phyloP scores from a whole-genome alignment of 2,113 vertebrate genomes.

The Leptosomus discolor region DNA sequence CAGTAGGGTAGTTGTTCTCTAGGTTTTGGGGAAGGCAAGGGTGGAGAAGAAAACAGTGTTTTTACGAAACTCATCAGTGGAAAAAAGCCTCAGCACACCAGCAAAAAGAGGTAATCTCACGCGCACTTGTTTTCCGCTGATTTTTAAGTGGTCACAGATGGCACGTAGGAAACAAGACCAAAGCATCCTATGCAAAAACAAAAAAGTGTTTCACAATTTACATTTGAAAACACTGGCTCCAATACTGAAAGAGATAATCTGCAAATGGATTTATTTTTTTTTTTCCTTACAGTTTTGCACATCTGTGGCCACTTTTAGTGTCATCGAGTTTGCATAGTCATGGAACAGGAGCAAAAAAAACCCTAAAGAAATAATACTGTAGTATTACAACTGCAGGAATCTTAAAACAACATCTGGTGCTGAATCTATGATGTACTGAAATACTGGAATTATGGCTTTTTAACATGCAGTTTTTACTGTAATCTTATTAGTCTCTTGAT shows the following conservation, averaged over 20 bases:
- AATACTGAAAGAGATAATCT: constrained; percentile 52
- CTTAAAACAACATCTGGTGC: constrained; percentile 87
- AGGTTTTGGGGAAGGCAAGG: neutral
- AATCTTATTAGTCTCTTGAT: constrained; percentile 73
- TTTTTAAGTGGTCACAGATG: constrained; percentile 63
- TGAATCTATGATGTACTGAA: constrained; percentile 82
- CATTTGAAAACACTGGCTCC: constrained; percentile 71
- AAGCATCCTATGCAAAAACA: constrained; percentile 80
- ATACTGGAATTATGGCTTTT: constrained; percentile 88
- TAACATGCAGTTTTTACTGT: constrained; percentile 78
- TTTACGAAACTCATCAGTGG: neutral
- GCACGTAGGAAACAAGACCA: constrained; percentile 63
- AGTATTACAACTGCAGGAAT: constrained; percentile 72
- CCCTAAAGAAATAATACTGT: constrained; percentile 61
- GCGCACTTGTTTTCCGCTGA: constrained; percentile 56
- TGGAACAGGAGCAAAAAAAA: constrained; percentile 74
- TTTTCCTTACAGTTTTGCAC: constrained; percentile 42
- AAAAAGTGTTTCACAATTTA: constrained; percentile 19
- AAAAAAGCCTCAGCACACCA: constrained; percentile 69
- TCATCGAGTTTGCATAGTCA: constrained; percentile 73
- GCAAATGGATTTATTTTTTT: constrained; percentile 46
- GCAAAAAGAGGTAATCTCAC: constrained; percentile 61
- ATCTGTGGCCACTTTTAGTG: constrained; percentile 79
- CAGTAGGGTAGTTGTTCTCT: neutral
- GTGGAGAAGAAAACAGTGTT: constrained; percentile 43